phyloP scores from a whole-genome alignment of 2,797 vertebrate species.

The Chaetodon trifasciatus region DNA sequence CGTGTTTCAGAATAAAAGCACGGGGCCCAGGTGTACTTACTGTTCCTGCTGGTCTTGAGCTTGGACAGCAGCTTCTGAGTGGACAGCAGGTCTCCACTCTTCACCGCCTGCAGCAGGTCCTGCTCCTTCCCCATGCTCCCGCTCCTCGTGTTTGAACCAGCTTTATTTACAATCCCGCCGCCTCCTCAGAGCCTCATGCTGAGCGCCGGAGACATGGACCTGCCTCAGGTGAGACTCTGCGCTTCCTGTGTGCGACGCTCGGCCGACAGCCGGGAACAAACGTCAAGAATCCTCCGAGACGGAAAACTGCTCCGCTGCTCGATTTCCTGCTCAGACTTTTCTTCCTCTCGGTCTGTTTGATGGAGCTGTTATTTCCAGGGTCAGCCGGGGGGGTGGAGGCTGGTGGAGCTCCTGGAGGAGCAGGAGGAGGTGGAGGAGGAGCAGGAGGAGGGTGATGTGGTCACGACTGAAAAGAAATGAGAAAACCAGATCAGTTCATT shows the following conservation, averaged over 20 bases:
- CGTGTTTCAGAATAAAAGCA: neutral
- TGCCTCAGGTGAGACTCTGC: conserved; percentile 52
- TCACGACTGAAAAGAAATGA: conserved; percentile 33
- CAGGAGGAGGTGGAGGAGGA: conserved; percentile 3
- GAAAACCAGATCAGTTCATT: conserved; percentile 48
- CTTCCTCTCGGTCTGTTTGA: conserved; percentile 11
- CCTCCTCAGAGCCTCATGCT: conserved; percentile 74
- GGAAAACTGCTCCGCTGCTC: conserved; percentile 37
- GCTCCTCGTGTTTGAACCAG: conserved; percentile 34
- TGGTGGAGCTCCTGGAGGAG: conserved; percentile 31
- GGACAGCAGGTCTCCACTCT: conserved; percentile 82
- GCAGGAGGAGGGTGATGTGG: conserved; percentile 34
- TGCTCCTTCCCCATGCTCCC: conserved; percentile 86
- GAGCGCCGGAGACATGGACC: conserved; percentile 34
- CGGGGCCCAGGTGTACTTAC: conserved; percentile 70
- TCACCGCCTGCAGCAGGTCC: conserved; percentile 87
- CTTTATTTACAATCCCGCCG: conserved; percentile 17
- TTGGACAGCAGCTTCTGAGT: conserved; percentile 85
- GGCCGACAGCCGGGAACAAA: conserved; percentile 24
- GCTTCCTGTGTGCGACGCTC: conserved; percentile 17
- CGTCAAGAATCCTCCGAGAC: conserved; percentile 3
- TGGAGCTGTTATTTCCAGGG: conserved; percentile 43
- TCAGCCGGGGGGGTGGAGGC: neutral
- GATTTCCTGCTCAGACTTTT: conserved; percentile 47
- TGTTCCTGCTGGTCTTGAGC: conserved; percentile 81